Base-by-base conservation (phyloP, 1,140 invertebrate species). In the Zaprionus kolodkinae region DNA sequence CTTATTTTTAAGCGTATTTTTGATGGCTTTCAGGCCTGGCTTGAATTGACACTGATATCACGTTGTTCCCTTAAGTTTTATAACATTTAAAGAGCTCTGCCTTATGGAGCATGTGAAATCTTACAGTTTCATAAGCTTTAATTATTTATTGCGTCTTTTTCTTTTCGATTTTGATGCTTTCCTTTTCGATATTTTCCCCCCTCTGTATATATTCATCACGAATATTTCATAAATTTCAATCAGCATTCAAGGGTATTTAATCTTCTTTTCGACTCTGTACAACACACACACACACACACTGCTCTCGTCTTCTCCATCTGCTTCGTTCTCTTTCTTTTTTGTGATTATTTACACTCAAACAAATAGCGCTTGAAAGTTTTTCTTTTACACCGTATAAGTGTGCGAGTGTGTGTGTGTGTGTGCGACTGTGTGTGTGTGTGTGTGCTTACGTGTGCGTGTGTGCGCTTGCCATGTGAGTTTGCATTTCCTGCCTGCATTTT, bases 261-360 rank as follows among this genome's bases (percentile, higher is more conserved):
- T 35, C 21, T 48, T 61, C 71, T 57, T 61, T 63, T 12, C 45
- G n/a, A 33, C 33, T 21, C 43, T 61, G 13, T 43, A 33, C 36
- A 11, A 10, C 56, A 25, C 6, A 7, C 21, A 21, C 21, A 21
- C 21, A 6, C 40, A 2, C 27, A 6, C 6, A 5, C 27, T 10
- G 2, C 5, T 15, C 7, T 43, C 40, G 40, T 45, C 40, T 45
- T 45, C 40, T 64, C 50, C 72, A 40, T 40, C 63, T 40, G 45
- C 64, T 72, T 45, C 40, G 25, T 73, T 77, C 38, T 45, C 73
- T 82, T 73, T 77, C 38, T 45, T 76, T 82, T 85, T 79, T 87
- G 83, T 83, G 83, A 87, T 88, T 87, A 88, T 88, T 87, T 87
- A 87, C 84, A 88, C 83, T 83, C 83, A 87, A 87, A 87, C 84